phyloP scores from a whole-genome alignment of 2,113 vertebrate species.

The Myxocyprinus asiaticus region DNA sequence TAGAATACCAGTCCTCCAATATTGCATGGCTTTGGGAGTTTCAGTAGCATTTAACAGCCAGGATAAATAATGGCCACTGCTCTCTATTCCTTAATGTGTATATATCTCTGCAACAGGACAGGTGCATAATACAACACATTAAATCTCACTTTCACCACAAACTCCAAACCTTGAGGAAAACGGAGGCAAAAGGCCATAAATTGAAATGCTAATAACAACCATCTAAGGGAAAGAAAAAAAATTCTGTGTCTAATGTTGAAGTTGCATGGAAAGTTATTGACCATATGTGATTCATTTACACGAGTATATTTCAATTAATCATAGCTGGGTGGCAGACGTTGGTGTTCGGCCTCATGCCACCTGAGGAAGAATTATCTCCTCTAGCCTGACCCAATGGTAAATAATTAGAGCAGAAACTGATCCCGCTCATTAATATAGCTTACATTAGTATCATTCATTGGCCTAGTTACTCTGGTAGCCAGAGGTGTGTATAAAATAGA shows the following conservation, averaged over 20 bases:
- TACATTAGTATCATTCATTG: constrained; percentile 50
- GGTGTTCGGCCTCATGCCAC: constrained; percentile 53
- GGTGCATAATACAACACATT: constrained; percentile 55
- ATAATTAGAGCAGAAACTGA: constrained; percentile 63
- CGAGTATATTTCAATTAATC: constrained; percentile 59
- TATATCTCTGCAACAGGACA: constrained; percentile 52
- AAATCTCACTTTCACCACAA: constrained; percentile 43
- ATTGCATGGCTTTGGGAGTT: constrained; percentile 33
- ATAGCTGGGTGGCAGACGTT: constrained; percentile 49
- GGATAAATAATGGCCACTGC: constrained; percentile 50
- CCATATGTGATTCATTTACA: constrained; percentile 57
- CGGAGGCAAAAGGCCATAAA: constrained; percentile 38
- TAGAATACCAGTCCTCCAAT: constrained; percentile 2
- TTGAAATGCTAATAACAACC: constrained; percentile 32
- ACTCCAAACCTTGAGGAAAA: constrained; percentile 31
- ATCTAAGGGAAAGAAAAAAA: not conserved
- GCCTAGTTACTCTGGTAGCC: constrained; percentile 48
- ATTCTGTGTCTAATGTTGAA: constrained; percentile 21
- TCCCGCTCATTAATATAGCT: constrained; percentile 57
- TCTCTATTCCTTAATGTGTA: constrained; percentile 55
- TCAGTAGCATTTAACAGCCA: constrained; percentile 45
- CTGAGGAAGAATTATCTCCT: constrained; percentile 56
- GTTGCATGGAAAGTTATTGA: constrained; percentile 38
- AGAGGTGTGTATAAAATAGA: constrained; percentile 15
- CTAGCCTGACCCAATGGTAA: constrained; percentile 54